Base-by-base conservation (phyloP, 2,797 vertebrate genomes). In the Onychomys arenicola region DNA sequence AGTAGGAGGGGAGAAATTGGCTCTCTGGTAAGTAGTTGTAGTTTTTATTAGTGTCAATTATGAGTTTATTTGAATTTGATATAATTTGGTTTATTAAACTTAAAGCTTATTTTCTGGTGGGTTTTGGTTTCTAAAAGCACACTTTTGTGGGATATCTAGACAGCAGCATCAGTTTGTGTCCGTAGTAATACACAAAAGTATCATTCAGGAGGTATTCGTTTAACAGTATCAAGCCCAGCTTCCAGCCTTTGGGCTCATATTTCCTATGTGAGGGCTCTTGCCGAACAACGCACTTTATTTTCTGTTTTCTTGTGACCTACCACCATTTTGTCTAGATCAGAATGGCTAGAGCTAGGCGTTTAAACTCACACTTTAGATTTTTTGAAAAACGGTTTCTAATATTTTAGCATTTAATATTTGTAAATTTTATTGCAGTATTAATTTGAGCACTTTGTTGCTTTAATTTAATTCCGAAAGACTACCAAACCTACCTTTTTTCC, bases 331-430 rank as follows among this genome's bases (percentile, higher is more conserved):
- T 90, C 21, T 71, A 84, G 29, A 81, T 78, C 46, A 76, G 78
- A 84, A 77, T 89, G 89, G 6, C 63, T 93, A 61, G 29, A 85
- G 43, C 37, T 34, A 2, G 86, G 32, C 81, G 90, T 90, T 73
- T 57, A 96, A 96, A 86, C 67, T 52, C 43, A 92, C 23, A 57
- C 52, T 92, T 89, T 37, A 80, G 49, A 78, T 95, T 67, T 73
- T 76, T 80, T 57, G 37, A 81, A 23, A 13, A 40, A 57, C 1
- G 0, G 0, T 73, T 69, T 92, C 49, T 55, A 91, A 27, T 92
- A 43, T 65, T 89, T 89, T 65, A 95, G 46, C 19, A 84, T 96
- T 93, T 94, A 84, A 67, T 67, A 90, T 21, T 94, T 95, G 65
- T 63, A 71, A 85, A 92, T 90, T n/a, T 25, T 40, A 2, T 90